Base-by-base conservation (phyloP, 2,113 vertebrate species). In the Phrynosoma platyrhinos region DNA sequence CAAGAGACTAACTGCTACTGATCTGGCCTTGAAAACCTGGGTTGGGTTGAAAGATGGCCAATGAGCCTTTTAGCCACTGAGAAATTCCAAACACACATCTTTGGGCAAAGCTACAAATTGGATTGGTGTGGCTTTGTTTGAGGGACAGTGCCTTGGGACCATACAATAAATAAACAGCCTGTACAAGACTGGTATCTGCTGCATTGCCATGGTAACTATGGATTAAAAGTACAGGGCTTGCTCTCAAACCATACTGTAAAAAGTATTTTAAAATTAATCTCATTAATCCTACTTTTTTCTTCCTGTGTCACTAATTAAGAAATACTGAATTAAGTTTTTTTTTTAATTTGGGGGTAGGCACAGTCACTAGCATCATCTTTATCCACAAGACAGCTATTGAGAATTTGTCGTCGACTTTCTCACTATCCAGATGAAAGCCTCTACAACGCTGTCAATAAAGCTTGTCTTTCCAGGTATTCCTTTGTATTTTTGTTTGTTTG, bases 401-500 rank as follows among this genome's bases (percentile, higher is more conserved):
- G 99, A 89, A 98, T 99, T 92, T 98, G 98, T 90, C 97, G 97
- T 47, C 98, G 98, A 18, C 95, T 99, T 77, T 98, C 99, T 23
- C 96, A 95, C 80, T 97, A 99, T 89, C 98, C 98, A 23, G 96
- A 98, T 74, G 98, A 99, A 95, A 98, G 96, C 85, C 95, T 99
- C 78, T 95, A 97, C 86, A 92, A 97, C 64, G 98, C 98, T 81
- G 94, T 99, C 91, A 97, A 98, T 79, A 99, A 98, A 96, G 98
- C 99, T 66, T 99, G 99, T 89, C 98, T 99, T 85, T 98, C 98
- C 95, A 98, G 99, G 98, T 99, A 3, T 1, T n/a, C 75, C 12
- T 2, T n/a, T 71, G 1, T 84, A 88, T 87, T 77, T 14, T 69
- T 83, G 10, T 14, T 25, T 74, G 4, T 76, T 40, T 27, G 20